Base-by-base conservation (phyloP, 2,797 vertebrate genomes). In the Tarsius wallacei region DNA sequence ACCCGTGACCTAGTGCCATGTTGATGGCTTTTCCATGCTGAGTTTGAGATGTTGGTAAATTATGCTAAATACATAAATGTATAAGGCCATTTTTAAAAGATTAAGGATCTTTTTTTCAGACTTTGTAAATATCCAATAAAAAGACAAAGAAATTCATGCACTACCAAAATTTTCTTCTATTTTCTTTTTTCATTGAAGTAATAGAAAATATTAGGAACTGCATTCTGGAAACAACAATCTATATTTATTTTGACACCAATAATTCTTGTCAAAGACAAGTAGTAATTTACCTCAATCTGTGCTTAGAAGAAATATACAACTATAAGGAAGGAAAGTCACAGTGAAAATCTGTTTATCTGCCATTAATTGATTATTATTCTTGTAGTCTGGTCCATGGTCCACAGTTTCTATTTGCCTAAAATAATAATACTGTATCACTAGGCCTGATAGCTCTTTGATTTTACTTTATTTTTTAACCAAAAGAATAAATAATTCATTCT, bases 71-170 rank as follows among this genome's bases (percentile, higher is more conserved):
- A 87, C 93, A 97, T 97, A 96, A 55, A 89, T 97, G 98, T 91
- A 96, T 97, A 77, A 1, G 5, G 42, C 97, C 19, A 94, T 98
- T 98, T 96, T 55, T 93, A 96, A 97, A 98, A 55, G 59, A 97
- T 97, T 97, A 96, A 94, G 74, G 22, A 19, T 84, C 77, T 68
- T 96, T 96, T 95, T 90, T 85, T 33, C 3, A 96, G 95, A 98
- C 92, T 98, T 98, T 98, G 96, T 97, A 98, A 98, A 99, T 98
- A 99, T 98, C 98, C 98, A 92, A 94, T 98, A 97, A 97, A 98
- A 98, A 98, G 47, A 98, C 53, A 97, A 85, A 98, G 97, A 98
- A 10, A n/a, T 97, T 97, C 4, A 12, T 68, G 59, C 87, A 95
- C 81, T 96, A 98, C 61, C 36, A 96, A 97, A 98, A 97, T 89